These are phyloP conservation scores for Tiliacea aurago DNA, from an alignment of 2,888 invertebrate species.

Conservation along the genomic window DNA sequence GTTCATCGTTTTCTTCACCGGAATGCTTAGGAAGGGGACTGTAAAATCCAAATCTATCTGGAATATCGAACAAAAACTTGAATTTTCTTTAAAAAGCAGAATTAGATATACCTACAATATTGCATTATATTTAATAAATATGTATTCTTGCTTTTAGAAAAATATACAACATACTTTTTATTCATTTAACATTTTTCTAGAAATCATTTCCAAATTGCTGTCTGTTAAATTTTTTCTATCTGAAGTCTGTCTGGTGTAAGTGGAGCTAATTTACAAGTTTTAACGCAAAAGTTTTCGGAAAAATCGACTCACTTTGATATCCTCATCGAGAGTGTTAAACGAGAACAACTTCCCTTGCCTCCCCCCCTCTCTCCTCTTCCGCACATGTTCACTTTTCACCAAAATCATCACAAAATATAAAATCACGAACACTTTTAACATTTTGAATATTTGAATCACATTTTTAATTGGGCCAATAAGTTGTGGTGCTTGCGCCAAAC, in stretches of 20 bases:
- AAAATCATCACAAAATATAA: constrained; percentile 64
- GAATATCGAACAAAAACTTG: constrained; percentile 57
- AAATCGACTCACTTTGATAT: constrained; percentile 88
- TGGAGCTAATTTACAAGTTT: constrained; percentile 12
- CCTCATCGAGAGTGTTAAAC: constrained; percentile 89
- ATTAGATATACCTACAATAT: not conserved
- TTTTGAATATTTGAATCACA: constrained; percentile 61
- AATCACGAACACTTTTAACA: constrained; percentile 68
- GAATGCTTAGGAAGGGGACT: constrained; percentile 93
- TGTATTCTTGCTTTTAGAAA: not conserved
- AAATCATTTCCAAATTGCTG: too few species aligned
- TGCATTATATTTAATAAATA: too few species aligned
- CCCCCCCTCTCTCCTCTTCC: constrained; percentile 53
- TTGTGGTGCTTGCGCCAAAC: constrained; percentile 72
- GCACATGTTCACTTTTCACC: constrained; percentile 68
- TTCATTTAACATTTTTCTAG: not conserved
- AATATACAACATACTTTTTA: too few species aligned
- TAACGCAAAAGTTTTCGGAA: not conserved
- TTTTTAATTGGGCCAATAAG: constrained; percentile 73
- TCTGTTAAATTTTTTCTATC: not conserved
- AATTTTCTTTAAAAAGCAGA: not conserved
- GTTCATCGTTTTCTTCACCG: constrained; percentile 89
- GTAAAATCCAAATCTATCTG: constrained; percentile 92
- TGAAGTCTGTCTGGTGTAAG: not conserved
- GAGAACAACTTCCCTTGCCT: constrained; percentile 87